phyloP scores from a whole-genome alignment of 2,888 invertebrate genomes.

The Drosophila rubida region DNA sequence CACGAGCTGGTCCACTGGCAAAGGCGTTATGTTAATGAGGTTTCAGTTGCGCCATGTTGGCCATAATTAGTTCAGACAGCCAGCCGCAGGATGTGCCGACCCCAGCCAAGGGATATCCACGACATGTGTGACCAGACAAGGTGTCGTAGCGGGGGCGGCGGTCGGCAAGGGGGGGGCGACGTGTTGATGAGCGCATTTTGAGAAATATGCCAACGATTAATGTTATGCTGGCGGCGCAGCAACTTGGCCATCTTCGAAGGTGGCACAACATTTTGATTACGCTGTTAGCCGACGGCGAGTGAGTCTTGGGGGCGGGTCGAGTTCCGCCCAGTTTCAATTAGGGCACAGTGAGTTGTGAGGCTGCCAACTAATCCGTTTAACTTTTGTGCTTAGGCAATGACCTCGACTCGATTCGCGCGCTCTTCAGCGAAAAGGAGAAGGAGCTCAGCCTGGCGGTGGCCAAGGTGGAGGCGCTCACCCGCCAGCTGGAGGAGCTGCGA shows the following conservation, averaged over 20 bases:
- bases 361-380: slow-evolving; percentile 48
- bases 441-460: slow-evolving; percentile 98
- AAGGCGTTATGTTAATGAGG: slow-evolving; percentile 72
- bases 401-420: slow-evolving; percentile 96
- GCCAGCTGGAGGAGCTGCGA: slow-evolving; percentile 96
- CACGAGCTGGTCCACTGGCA: slow-evolving; percentile 7
- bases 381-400: slow-evolving; percentile 90
- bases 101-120: slow-evolving; percentile 13
- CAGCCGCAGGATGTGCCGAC: slow-evolving; percentile 33
- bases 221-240: slow-evolving; percentile 8
- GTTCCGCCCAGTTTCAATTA: slow-evolving; percentile 5
- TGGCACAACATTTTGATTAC: slow-evolving; percentile 33
- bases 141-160: background rate
- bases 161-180: background rate
- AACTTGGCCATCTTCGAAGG: slow-evolving; percentile 14
- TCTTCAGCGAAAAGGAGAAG: slow-evolving; percentile 99
- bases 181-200: slow-evolving; percentile 37
- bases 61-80: slow-evolving; percentile 70
- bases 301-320: background rate
- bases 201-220: slow-evolving; percentile 44
- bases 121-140: slow-evolving; percentile 31
- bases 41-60: slow-evolving; percentile 63
- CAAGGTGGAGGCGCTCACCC: slow-evolving; percentile 97
- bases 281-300: background rate
- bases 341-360: slow-evolving; percentile 4